Evolutionary conservation across 35 echinoderm and acorn worm species (phyloP).

Genomic region (Strongylocentrotus purpuratus): DNA sequence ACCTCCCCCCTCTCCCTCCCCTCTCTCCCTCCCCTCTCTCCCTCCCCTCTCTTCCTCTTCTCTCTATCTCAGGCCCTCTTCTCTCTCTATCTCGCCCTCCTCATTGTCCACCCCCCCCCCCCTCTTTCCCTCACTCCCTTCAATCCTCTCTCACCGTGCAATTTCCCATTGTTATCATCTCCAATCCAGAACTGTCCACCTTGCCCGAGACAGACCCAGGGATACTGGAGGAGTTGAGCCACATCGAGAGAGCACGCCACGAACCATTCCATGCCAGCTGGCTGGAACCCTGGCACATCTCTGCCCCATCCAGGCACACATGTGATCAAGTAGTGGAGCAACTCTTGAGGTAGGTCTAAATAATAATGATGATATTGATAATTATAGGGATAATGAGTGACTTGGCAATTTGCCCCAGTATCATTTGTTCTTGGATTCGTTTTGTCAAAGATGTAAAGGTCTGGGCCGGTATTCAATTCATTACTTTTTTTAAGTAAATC

Average conservation of each 20-base stretch:
- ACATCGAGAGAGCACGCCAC: neutral
- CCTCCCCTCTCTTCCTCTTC: too few species aligned
- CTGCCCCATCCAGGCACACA: conserved; percentile 24
- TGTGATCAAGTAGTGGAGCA: conserved; percentile 20
- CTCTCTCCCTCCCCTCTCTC: too few species aligned
- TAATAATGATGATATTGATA: neutral
- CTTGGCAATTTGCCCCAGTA: too few species aligned
- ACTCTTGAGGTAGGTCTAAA: conserved; percentile 15
- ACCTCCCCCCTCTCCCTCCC: too few species aligned
- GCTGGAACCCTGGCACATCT: conserved; percentile 44
- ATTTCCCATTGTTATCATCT: neutral
- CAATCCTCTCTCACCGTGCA: neutral
- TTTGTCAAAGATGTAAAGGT: too few species aligned
- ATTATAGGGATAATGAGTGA: too few species aligned
- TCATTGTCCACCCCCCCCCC: neutral
- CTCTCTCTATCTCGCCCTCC: neutral
- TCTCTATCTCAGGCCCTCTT: too few species aligned
- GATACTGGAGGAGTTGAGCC: neutral
- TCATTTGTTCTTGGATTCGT: too few species aligned
- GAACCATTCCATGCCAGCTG: conserved; percentile 20
- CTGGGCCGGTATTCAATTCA: too few species aligned
- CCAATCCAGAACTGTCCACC: neutral
- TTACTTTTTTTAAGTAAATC: too few species aligned
- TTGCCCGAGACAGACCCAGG: neutral
- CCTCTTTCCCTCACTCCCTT: too few species aligned